phyloP scores from a whole-genome alignment of 1,140 invertebrate genomes.

The Trichogramma pretiosum region DNA sequence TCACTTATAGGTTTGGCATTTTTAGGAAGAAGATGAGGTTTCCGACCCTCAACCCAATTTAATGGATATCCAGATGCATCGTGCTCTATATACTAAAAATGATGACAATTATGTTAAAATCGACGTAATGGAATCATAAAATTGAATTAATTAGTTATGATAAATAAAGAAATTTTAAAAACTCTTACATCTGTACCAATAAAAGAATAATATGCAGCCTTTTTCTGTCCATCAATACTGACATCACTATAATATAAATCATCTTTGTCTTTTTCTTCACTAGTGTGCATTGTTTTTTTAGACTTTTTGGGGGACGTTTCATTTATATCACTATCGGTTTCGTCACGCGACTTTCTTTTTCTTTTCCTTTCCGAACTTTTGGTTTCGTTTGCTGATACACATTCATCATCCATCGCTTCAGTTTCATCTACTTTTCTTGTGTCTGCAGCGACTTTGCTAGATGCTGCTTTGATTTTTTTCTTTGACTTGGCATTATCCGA shows the following conservation, averaged over 20 bases:
- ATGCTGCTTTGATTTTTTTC: conserved; percentile 7
- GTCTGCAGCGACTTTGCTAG: neutral
- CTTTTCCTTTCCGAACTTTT: conserved; percentile 3
- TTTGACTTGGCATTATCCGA: neutral
- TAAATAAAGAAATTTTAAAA: too few species aligned
- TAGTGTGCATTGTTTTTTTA: too few species aligned
- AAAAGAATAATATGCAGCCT: conserved; percentile 28
- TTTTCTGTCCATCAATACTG: conserved; percentile 6
- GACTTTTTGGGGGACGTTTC: neutral
- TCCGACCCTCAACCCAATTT: conserved; percentile 32
- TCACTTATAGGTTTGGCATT: conserved; percentile 25
- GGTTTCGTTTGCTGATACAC: conserved; percentile 3
- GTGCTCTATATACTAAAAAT: conserved; percentile 33
- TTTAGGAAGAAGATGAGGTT: conserved; percentile 26
- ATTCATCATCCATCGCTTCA: too few species aligned
- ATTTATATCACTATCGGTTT: conserved; percentile 1
- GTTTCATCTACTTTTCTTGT: neutral
- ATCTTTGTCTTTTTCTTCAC: conserved; percentile 8
- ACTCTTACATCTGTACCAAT: conserved; percentile 29
- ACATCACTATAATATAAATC: conserved; percentile 14
- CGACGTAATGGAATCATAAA: neutral
- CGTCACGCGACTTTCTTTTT: conserved; percentile 2
- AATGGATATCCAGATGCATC: conserved; percentile 25
- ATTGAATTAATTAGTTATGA: too few species aligned
- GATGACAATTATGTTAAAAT: neutral